Evolutionary conservation across 2,888 invertebrate genomes (phyloP), one percentile per base, ranked within the genome.

Genomic region (Exephanes ischioxanthus): DNA sequence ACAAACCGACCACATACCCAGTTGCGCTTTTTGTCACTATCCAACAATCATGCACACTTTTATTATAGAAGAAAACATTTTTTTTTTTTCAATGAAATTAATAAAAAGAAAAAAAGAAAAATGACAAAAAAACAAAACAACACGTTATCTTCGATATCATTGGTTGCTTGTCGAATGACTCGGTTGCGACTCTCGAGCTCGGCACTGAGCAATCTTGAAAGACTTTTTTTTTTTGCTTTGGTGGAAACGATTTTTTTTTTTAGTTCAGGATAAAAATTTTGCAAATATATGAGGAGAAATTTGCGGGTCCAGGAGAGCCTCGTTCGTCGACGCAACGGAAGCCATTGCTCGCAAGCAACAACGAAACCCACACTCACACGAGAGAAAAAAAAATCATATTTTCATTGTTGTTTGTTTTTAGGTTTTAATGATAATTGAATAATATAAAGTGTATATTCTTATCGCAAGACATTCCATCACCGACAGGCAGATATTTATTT

Each of bases 1-100:
- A 94, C 92, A 94, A 93, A 94, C 92, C 93, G 93, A 94, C 93
- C 94, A 94, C 93, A 93, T 93, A 93, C 93, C 94, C 94, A 94
- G 92, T 94, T 94, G 94, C 93, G 93, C 93, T 91, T 93, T 93
- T 91, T 91, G 90, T 91, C 85, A 86, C 88, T 87, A 85, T 87
- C 84, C 81, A 86, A 88, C 85, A 81, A 85, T 83, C 88, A 88
- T 88, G 88, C 88, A 88, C 85, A 83, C 85, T 80, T 84, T 68
- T 80, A 37, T 55, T 55, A 76, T 80, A 79, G 30, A 37, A 79
- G 19, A 37, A 51, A 19, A 16, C n/a, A n/a, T n/a, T n/a, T n/a
- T n/a, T n/a, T n/a, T n/a, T n/a, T n/a, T 41, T 19, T 16, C 48
- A 61, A 33, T 14, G 1, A 58, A 41, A 33, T 3, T 0, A 61